Evolutionary conservation across 1,140 invertebrate species (phyloP), one percentile per base, ranked within the genome.

Genomic region (Heterodera carotae): DNA sequence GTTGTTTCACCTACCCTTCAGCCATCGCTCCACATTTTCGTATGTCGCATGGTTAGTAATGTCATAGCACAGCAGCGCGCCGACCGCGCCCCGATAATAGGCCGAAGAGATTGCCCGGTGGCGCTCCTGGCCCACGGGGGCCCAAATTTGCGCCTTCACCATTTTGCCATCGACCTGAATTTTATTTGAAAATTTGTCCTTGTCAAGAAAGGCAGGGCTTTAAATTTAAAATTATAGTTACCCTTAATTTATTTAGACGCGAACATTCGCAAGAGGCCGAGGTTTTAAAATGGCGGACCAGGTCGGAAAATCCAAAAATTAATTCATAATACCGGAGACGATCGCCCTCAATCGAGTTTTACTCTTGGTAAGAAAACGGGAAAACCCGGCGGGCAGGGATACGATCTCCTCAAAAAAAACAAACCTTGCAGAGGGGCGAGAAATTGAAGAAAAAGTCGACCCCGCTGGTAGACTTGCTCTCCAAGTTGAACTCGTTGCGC

Each of bases 401-500:
- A n/a, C n/a, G n/a, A n/a, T n/a, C n/a, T n/a, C n/a, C n/a, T n/a
- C n/a, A n/a, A 66, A 25, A 5, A 18, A 18, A 18, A 72, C 31
- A 90, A 88, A 95, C 94, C 91, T 95, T 97, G 91, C 94, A 97
- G 88, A 95, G 91, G 79, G 97, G 99, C 73, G 97, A 97, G 91
- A 99, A 99, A 90, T 53, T 18, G 48, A 53, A 43, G 12, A 43
- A 43, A 6, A 43, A 43, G 12, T 99, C 97, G 80, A 99, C 97
- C 79, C 97, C 97, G 91, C 99, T 99, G 80, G 97, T 99, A 79
- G 96, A 98, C 91, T 99, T 99, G 84, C 95, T 98, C 91, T 99
- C 97, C 90, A 99, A 91, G 90, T 99, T 99, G 90, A 99, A 99
- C 92, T 99, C 97, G 92, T 99, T 99, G 89, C 97, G 93, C 89